A percentile compares a stretch with the other conserved stretches of the same genome.
Evolutionary conservation across 2,113 vertebrate species (phyloP).

Genomic region (Forbesichthys papilliferus): DNA sequence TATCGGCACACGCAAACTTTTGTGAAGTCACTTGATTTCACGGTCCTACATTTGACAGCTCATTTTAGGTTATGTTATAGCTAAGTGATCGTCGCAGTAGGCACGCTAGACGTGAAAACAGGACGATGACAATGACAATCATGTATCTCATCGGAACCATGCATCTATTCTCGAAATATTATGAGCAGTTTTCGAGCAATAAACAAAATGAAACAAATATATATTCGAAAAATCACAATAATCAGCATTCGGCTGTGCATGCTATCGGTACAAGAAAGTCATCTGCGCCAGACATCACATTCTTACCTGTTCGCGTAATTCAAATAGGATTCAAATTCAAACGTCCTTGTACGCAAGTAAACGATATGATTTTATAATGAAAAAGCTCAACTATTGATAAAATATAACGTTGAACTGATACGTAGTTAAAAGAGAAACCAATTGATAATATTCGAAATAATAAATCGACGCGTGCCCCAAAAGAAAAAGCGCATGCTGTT

Average conservation of each 20-base stretch:
- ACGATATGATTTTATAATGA: slow-evolving; percentile 19
- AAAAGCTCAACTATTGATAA: not conserved
- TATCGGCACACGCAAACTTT: not conserved
- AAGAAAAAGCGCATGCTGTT: slow-evolving; percentile 13
- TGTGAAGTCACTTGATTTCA: not conserved
- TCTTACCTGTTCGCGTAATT: slow-evolving; percentile 54
- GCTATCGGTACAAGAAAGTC: not conserved
- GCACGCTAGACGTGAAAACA: not conserved
- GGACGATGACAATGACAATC: not conserved
- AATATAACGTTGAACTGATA: not conserved
- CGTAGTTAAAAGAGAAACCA: not conserved
- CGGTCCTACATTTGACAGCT: not conserved
- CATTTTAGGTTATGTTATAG: not conserved
- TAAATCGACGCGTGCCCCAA: slow-evolving; percentile 1
- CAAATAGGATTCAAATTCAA: slow-evolving; percentile 5
- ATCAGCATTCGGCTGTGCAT: not conserved
- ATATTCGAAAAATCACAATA: not conserved
- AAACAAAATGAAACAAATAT: slow-evolving; percentile 19
- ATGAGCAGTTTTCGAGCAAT: slow-evolving; percentile 35
- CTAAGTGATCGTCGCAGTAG: not conserved
- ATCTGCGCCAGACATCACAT: slow-evolving; percentile 39
- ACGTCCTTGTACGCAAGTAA: slow-evolving; percentile 5
- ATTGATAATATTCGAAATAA: not conserved
- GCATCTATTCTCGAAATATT: slow-evolving; percentile 15
- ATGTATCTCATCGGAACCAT: not conserved